Conservation (phyloP, 2,797 vertebrate genomes). For the Gouania willdenowi region DNA sequence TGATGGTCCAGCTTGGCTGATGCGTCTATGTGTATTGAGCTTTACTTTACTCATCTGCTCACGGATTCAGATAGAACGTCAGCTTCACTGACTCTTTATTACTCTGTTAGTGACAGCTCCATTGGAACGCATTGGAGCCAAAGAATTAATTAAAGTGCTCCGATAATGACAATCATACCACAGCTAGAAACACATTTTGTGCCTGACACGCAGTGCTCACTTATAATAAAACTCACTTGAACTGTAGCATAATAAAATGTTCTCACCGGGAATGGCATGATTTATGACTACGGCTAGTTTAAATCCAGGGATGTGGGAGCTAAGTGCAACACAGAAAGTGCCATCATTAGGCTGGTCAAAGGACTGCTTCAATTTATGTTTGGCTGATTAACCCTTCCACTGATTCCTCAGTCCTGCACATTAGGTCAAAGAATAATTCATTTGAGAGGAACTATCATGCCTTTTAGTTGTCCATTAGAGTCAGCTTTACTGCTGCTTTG, state of each 20-base stretch:
- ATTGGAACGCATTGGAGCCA: slow-evolving; percentile 12
- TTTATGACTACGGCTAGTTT: slow-evolving; percentile 44
- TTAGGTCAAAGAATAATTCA: slow-evolving; percentile 58
- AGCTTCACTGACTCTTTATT: slow-evolving; percentile 41
- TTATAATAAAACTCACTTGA: slow-evolving; percentile 34
- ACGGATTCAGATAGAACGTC: slow-evolving; percentile 19
- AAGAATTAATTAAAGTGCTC: slow-evolving; percentile 28
- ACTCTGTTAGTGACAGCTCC: slow-evolving; percentile 27
- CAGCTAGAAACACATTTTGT: slow-evolving; percentile 25
- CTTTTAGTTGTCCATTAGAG: slow-evolving; percentile 68
- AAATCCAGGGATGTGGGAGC: slow-evolving; percentile 33
- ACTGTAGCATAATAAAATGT: slow-evolving; percentile 41
- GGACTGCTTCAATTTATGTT: slow-evolving; percentile 61
- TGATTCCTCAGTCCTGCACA: slow-evolving; percentile 36
- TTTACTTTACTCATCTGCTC: slow-evolving; percentile 22
- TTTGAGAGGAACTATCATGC: slow-evolving; percentile 50
- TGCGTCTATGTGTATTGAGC: slow-evolving; percentile 12
- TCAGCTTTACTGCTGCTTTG: slow-evolving; percentile 51
- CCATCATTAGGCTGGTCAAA: slow-evolving; percentile 52
- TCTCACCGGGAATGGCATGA: slow-evolving; percentile 19
- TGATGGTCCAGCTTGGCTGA: slow-evolving; percentile 5
- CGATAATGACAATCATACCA: slow-evolving; percentile 2
- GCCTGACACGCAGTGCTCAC: slow-evolving; percentile 24
- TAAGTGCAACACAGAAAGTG: slow-evolving; percentile 22
- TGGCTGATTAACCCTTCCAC: slow-evolving; percentile 57